A percentile compares a stretch with the other conserved stretches of the same genome.
Evolutionary conservation across 2,888 invertebrate genomes (phyloP).

Genomic region (Dasypogon diadema): DNA sequence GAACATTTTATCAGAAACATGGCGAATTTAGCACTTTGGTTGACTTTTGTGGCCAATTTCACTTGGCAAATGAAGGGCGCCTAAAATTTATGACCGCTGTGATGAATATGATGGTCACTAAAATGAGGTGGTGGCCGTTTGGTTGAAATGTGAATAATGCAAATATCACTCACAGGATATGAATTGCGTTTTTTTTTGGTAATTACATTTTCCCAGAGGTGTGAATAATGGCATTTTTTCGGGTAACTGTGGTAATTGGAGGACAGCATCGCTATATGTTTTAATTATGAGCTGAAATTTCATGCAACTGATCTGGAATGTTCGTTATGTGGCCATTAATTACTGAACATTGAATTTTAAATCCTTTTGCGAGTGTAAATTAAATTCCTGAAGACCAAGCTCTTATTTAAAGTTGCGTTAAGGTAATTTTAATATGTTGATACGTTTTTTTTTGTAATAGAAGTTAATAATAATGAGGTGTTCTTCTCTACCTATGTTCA

Average conservation of each 20-base stretch:
- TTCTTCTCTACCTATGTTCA: no score
- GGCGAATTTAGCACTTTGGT: constrained; percentile 48
- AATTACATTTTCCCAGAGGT: not conserved
- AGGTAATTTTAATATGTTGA: no score
- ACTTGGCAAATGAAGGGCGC: constrained; percentile 37
- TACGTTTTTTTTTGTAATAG: no score
- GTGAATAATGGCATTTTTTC: constrained; percentile 10
- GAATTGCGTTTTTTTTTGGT: not conserved
- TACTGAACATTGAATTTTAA: no score
- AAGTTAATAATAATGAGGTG: no score
- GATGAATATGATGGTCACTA: constrained; percentile 11
- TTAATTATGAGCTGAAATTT: no score
- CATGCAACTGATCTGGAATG: no score
- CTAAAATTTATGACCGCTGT: constrained; percentile 35
- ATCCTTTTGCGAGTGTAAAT: no score
- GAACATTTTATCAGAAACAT: constrained; percentile 44
- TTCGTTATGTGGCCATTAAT: no score
- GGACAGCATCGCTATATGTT: not conserved
- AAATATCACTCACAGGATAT: not conserved
- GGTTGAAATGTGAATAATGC: constrained; percentile 20
- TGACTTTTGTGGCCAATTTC: constrained; percentile 50
- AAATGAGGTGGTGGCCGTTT: not conserved
- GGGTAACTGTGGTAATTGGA: not conserved
- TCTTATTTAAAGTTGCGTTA: no score
- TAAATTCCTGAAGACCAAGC: no score